Percentiles rank a stretch among this genome's conserved stretches.
Conservation (phyloP, 1,140 invertebrate genomes). For the Stratiolaelaps scimitus region DNA sequence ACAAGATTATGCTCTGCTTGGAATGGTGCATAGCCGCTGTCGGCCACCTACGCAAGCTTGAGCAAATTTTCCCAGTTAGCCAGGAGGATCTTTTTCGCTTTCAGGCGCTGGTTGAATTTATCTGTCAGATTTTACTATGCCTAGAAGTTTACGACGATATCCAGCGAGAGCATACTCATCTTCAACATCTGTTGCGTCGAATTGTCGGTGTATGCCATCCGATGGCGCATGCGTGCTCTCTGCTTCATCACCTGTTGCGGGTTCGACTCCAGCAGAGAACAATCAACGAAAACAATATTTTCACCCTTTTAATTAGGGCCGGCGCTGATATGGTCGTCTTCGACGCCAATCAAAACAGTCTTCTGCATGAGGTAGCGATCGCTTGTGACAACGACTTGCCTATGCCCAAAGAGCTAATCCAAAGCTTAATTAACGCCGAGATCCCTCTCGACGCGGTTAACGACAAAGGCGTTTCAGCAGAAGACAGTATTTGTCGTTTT, state of each 20-base stretch:
- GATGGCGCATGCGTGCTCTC: not conserved
- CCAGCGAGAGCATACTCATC: not conserved
- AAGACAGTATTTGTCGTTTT: too few species aligned
- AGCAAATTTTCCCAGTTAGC: not conserved
- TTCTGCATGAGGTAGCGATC: too few species aligned
- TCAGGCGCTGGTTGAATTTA: not conserved
- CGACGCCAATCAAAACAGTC: not conserved
- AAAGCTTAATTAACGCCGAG: too few species aligned
- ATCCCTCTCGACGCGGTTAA: too few species aligned
- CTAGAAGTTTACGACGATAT: not conserved
- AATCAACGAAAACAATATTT: slow-evolving; percentile 4
- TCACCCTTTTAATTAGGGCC: not conserved
- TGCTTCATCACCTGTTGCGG: not conserved
- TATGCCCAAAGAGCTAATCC: too few species aligned
- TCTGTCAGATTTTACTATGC: not conserved
- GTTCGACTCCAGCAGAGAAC: not conserved
- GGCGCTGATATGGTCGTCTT: slow-evolving; percentile 10
- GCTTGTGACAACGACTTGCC: too few species aligned
- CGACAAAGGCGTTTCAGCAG: too few species aligned
- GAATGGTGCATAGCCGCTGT: not conserved
- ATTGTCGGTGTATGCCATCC: slow-evolving; percentile 2
- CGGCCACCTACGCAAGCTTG: not conserved
- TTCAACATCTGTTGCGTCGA: not conserved
- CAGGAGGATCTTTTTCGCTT: not conserved
- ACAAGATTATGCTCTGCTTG: not conserved